A percentile compares a stretch with the other conserved stretches of the same genome.
Evolutionary conservation across 1,140 invertebrate genomes (phyloP).

Genomic region (Drosophila suzukii): DNA sequence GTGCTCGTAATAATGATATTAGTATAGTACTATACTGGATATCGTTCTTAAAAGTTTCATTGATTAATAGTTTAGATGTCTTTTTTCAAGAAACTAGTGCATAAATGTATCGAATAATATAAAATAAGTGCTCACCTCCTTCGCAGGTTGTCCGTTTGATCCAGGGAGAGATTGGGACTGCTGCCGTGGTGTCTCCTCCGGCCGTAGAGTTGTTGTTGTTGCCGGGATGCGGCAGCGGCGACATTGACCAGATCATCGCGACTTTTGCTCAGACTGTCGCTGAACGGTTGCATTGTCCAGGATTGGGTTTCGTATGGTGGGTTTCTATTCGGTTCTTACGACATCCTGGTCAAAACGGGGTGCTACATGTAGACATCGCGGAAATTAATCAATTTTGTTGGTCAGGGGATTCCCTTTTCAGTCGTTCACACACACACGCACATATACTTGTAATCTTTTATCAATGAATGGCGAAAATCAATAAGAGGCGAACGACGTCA

Average conservation of each 20-base stretch:
- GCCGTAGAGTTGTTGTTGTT: conserved; percentile 50
- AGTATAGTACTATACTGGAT: no score
- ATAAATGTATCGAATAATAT: no score
- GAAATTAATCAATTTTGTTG: conserved; percentile 7
- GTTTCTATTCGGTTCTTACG: conserved; percentile 45
- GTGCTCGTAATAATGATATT: no score
- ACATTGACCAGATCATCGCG: conserved; percentile 79
- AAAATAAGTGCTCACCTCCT: conserved; percentile 58
- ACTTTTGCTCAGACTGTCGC: conserved; percentile 80
- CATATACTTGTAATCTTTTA: conserved; percentile 52
- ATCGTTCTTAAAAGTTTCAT: no score
- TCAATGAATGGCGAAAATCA: conserved; percentile 71
- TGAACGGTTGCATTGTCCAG: conserved; percentile 80
- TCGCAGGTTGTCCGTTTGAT: conserved; percentile 80
- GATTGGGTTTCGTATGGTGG: conserved; percentile 22
- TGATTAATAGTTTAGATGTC: no score
- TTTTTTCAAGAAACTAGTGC: no score
- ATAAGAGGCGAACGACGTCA: conserved; percentile 55
- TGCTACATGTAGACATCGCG: conserved; percentile 8
- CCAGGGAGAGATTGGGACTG: conserved; percentile 75
- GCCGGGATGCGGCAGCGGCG: conserved; percentile 52
- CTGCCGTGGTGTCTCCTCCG: conserved; percentile 75
- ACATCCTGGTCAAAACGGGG: conserved; percentile 49
- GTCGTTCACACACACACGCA: conserved; percentile 4
- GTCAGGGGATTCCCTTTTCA: conserved; percentile 1